Percentiles rank a stretch among this genome's conserved stretches.
phyloP scores from a whole-genome alignment of 2,797 vertebrate species.

The Rallus crepitans region DNA sequence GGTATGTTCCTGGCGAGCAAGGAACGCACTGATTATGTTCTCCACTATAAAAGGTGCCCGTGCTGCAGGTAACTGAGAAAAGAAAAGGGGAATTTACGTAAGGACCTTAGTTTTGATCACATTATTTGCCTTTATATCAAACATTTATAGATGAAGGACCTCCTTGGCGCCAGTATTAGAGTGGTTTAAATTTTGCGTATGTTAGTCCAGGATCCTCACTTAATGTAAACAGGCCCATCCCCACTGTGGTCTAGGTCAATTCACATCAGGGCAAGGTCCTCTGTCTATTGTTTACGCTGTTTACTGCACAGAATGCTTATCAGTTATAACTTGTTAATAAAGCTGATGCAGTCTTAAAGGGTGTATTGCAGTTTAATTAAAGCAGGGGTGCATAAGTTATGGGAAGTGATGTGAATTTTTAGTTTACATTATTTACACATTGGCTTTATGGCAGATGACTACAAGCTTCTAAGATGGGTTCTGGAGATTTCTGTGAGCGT shows the following conservation, averaged over 20 bases:
- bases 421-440: not conserved
- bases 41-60: slow-evolving; percentile 91
- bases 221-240: not conserved
- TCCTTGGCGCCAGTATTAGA: not conserved
- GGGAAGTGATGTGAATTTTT: not conserved
- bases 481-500: not conserved
- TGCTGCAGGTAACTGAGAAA: slow-evolving; percentile 86
- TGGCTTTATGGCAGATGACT: not conserved
- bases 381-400: not conserved
- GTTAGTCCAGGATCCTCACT: not conserved
- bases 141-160: not conserved
- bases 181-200: not conserved
- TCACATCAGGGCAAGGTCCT: not conserved
- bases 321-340: not conserved
- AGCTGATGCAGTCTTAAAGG: not conserved
- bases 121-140: not conserved
- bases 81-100: slow-evolving; percentile 14
- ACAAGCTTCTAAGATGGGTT: not conserved
- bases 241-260: not conserved
- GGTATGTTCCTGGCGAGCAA: slow-evolving; percentile 90
- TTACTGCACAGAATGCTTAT: not conserved
- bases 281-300: not conserved
- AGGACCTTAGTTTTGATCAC: not conserved
- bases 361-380: not conserved
- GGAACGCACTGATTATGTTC: slow-evolving; percentile 88